Evolutionary conservation across 2,888 invertebrate genomes (phyloP).

Genomic region (Platycheirus albimanus): DNA sequence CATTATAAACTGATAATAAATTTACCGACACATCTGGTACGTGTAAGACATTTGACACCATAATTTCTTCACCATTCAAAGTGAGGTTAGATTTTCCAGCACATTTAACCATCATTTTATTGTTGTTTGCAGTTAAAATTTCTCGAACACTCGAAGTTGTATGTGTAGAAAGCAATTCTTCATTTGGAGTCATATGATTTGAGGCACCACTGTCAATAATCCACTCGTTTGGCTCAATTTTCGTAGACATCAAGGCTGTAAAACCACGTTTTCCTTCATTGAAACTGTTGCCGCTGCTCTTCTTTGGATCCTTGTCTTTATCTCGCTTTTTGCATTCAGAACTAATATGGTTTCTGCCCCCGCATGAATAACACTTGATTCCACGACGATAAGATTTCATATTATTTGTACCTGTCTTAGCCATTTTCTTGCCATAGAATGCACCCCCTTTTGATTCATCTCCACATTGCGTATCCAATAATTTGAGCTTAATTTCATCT

Average conservation of each 20-base stretch:
- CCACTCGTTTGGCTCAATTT: background rate
- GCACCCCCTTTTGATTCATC: background rate
- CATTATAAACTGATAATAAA: conserved; percentile 27
- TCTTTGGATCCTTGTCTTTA: conserved; percentile 5
- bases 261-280: background rate
- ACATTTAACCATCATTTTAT: background rate
- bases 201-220: conserved; percentile 5
- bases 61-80: conserved; percentile 27
- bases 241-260: background rate
- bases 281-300: background rate
- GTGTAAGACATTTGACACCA: conserved; percentile 24
- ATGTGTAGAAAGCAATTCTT: background rate
- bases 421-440: background rate
- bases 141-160: no score
- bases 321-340: conserved; percentile 23
- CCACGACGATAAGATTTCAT: background rate
- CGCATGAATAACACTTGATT: conserved; percentile 44
- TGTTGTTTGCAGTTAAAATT: background rate
- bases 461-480: background rate
- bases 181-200: background rate
- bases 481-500: background rate
- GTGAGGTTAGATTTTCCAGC: background rate
- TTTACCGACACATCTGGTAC: conserved; percentile 35
- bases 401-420: no score
- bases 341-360: conserved; percentile 42